These are phyloP conservation scores for Balanococcus diminutus DNA, from an alignment of 2,888 invertebrate species.

Conservation along the genomic window DNA sequence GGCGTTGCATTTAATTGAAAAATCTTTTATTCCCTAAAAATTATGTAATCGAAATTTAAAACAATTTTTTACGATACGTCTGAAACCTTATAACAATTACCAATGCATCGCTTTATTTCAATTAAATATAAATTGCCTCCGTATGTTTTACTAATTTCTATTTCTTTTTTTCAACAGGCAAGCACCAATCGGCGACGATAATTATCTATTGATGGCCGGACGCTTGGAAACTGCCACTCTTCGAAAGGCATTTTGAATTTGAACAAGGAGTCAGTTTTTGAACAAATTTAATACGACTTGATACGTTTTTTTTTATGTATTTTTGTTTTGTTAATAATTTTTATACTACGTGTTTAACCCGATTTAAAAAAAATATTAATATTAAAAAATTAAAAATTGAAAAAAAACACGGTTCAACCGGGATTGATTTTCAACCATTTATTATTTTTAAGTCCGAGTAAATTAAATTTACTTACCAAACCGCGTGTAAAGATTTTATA, in stretches of 20 bases:
- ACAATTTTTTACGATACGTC: too few relatives aligned
- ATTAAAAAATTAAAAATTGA: background rate
- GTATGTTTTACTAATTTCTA: constrained; percentile 56
- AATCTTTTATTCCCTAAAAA: too few relatives aligned
- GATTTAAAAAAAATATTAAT: too few relatives aligned
- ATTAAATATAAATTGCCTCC: too few relatives aligned
- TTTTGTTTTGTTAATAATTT: constrained; percentile 8
- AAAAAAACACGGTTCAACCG: background rate
- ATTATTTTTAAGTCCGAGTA: constrained; percentile 28
- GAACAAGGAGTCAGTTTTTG: background rate
- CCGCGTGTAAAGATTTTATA: background rate
- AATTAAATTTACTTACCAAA: constrained; percentile 4
- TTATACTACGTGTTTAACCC: background rate
- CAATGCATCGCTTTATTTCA: too few relatives aligned
- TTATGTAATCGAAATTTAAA: too few relatives aligned
- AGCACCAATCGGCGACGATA: constrained; percentile 90
- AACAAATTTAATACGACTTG: background rate
- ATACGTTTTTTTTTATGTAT: background rate
- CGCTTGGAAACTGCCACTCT: constrained; percentile 53
- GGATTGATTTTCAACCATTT: background rate
- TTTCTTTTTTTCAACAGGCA: constrained; percentile 67
- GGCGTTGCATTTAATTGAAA: too few relatives aligned
- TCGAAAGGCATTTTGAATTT: background rate
- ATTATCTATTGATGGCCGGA: constrained; percentile 76
- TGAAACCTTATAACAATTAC: too few relatives aligned